A percentile compares a stretch with the other conserved stretches of the same genome.
phyloP scores from a whole-genome alignment of 2,113 vertebrate genomes.

The Saguinus midas region DNA sequence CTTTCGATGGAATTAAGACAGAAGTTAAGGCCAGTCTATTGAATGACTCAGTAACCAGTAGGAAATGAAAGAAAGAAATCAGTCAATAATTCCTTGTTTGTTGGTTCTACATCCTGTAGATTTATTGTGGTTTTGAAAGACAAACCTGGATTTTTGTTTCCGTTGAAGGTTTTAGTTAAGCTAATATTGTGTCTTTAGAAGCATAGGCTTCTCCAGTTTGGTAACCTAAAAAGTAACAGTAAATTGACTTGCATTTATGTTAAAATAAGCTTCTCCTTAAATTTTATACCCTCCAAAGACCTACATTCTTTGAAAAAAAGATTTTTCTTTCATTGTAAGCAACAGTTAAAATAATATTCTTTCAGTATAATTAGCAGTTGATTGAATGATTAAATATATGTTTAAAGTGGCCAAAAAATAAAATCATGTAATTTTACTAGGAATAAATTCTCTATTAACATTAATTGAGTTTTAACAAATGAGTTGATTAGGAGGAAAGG shows the following conservation, averaged over 20 bases:
- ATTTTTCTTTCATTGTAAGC: not conserved
- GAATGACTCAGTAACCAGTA: not conserved
- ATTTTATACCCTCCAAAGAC: not conserved
- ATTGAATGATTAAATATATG: not conserved
- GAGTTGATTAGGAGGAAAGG: slow-evolving; percentile 45
- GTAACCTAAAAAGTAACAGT: not conserved
- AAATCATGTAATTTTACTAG: slow-evolving; percentile 28
- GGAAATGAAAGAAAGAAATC: not conserved
- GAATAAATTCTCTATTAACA: slow-evolving; percentile 35
- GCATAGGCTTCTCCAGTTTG: not conserved
- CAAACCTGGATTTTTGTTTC: slow-evolving; percentile 43
- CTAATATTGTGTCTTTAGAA: not conserved
- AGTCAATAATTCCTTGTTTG: not conserved
- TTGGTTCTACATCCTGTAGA: not conserved
- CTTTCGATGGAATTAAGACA: not conserved
- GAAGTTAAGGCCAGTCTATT: not conserved
- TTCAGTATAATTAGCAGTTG: not conserved
- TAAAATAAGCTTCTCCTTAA: not conserved
- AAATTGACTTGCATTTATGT: not conserved
- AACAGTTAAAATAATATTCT: slow-evolving; percentile 3
- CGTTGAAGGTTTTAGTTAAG: not conserved
- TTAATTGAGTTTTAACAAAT: slow-evolving; percentile 61
- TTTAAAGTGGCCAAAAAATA: slow-evolving; percentile 27
- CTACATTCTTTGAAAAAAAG: not conserved
- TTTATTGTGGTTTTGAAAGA: not conserved